These are phyloP conservation scores for Apamea anceps DNA, from an alignment of 2,888 invertebrate species.

Conservation along the genomic window DNA sequence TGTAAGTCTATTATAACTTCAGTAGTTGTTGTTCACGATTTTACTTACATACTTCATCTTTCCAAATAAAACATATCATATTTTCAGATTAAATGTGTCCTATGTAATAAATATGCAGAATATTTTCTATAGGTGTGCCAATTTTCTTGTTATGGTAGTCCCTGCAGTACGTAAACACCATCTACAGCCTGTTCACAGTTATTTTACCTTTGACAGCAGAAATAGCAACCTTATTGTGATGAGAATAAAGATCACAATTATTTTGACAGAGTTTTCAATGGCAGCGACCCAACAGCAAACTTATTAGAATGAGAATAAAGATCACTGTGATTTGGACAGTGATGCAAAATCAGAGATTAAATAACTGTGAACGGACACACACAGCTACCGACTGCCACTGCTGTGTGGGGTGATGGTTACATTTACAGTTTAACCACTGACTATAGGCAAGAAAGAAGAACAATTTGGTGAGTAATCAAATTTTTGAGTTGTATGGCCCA, in stretches of 20 bases:
- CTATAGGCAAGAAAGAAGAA: neutral
- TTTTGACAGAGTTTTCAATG: no score
- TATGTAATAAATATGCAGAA: neutral
- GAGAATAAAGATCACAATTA: neutral
- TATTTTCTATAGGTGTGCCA: neutral
- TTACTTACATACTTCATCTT: neutral
- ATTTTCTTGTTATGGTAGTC: neutral
- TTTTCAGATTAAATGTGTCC: neutral
- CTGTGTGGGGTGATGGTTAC: neutral
- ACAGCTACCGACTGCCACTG: neutral
- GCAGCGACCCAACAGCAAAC: neutral
- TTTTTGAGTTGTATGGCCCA: neutral
- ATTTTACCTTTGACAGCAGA: neutral
- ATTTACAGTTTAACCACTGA: neutral
- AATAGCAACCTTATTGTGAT: neutral
- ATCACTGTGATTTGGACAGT: neutral
- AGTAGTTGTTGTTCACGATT: neutral
- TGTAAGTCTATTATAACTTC: conserved; percentile 82
- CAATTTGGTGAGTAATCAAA: neutral
- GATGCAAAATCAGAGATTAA: neutral
- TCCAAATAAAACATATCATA: neutral
- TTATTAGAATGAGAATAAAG: neutral
- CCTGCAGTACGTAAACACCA: neutral
- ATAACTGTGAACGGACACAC: no score
- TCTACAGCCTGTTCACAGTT: neutral